phyloP scores from a whole-genome alignment of 2,888 invertebrate species.

The Schizaphis graminum region DNA sequence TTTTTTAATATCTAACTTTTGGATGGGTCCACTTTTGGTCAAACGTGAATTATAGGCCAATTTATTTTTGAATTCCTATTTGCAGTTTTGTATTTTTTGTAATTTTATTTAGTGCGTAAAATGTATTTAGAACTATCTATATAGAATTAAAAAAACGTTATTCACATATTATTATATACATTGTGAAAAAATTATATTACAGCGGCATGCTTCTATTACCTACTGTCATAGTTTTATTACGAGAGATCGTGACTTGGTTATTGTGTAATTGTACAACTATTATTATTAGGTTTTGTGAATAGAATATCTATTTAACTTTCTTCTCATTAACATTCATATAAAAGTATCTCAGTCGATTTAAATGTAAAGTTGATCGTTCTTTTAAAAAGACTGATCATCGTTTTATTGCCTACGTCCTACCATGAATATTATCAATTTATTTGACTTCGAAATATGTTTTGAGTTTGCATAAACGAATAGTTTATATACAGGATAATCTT shows the following conservation, averaged over 20 bases:
- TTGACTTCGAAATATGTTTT: background rate
- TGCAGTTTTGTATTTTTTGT: background rate
- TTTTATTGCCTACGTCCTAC: constrained; percentile 21
- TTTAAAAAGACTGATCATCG: constrained; percentile 27
- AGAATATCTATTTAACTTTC: constrained; percentile 54
- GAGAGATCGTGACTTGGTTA: constrained; percentile 58
- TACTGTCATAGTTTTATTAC: background rate
- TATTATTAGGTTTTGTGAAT: constrained; percentile 22
- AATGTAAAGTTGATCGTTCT: constrained; percentile 21
- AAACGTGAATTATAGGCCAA: constrained; percentile 47
- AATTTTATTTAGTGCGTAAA: background rate
- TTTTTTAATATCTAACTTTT: constrained; percentile 57
- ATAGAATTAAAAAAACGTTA: constrained; percentile 6
- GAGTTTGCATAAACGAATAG: background rate
- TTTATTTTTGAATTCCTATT: constrained; percentile 26
- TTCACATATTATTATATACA: background rate
- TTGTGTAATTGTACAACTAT: constrained; percentile 47
- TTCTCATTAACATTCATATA: constrained; percentile 42
- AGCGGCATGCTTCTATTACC: background rate
- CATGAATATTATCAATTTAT: background rate
- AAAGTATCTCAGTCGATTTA: constrained; percentile 15
- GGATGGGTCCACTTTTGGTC: constrained; percentile 28
- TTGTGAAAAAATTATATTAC: background rate
- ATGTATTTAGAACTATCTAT: constrained; percentile 1
- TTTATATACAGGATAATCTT: no score